Evolutionary conservation across 2,113 vertebrate species (phyloP).

Genomic region (Cyanistes caeruleus): DNA sequence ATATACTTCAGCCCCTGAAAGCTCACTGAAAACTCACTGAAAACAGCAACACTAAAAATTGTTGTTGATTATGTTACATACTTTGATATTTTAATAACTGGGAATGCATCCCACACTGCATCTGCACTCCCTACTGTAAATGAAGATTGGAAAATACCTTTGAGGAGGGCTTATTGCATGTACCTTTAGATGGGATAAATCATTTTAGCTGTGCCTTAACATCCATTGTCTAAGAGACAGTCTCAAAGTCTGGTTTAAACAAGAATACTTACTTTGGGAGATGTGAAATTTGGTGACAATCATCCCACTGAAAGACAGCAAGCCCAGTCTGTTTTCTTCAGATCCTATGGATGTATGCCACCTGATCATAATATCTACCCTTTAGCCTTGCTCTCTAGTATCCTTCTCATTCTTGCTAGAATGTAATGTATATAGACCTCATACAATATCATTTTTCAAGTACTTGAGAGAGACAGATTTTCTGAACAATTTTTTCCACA

Average conservation of each 20-base stretch:
- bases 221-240: neutral
- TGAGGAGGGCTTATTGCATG: neutral
- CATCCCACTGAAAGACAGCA: neutral
- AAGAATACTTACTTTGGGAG: neutral
- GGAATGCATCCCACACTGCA: neutral
- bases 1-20: neutral
- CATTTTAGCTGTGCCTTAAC: neutral
- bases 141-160: neutral
- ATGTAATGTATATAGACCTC: neutral
- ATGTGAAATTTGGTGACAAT: neutral
- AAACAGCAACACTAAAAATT: neutral
- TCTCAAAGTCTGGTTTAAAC: neutral
- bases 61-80: neutral
- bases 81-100: neutral
- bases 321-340: neutral
- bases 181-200: neutral
- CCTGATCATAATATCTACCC: neutral
- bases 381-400: neutral
- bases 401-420: neutral
- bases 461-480: neutral
- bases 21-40: neutral
- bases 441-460: neutral
- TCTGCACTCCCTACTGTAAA: neutral
- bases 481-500: neutral
- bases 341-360: neutral